A percentile compares a stretch with the other conserved stretches of the same genome.
Conservation (phyloP, 2,797 vertebrate species). For the Tympanoctomys barrerae region DNA sequence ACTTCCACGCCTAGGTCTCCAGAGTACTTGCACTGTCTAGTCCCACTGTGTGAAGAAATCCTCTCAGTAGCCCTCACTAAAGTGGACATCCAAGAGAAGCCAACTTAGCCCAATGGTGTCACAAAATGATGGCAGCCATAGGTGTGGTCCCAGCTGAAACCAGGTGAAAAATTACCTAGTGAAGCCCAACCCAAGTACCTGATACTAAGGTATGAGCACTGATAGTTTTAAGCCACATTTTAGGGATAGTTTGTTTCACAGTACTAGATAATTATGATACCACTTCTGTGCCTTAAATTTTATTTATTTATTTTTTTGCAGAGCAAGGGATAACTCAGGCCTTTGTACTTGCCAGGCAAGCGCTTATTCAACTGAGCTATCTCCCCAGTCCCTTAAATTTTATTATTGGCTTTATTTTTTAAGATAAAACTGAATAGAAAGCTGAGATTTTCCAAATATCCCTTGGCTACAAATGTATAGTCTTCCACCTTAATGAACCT, state of each 20-base stretch:
- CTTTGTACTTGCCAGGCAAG: too few species aligned
- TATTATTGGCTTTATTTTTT: not conserved
- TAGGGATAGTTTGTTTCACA: not conserved
- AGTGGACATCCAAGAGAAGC: not conserved
- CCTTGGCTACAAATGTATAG: not conserved
- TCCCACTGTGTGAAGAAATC: not conserved
- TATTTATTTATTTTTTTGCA: not conserved
- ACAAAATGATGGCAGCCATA: not conserved
- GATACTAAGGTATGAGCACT: not conserved
- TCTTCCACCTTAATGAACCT: not conserved
- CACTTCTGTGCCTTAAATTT: not conserved
- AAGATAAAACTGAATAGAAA: conserved; percentile 6
- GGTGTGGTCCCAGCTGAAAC: not conserved
- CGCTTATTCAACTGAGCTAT: too few species aligned
- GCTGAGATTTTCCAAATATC: not conserved
- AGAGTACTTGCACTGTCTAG: not conserved
- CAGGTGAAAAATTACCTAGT: conserved; percentile 17
- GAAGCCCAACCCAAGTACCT: conserved; percentile 1
- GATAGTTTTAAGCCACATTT: conserved; percentile 49
- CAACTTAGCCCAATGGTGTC: not conserved
- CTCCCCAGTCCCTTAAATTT: not conserved
- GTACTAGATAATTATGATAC: not conserved
- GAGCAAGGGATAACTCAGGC: too few species aligned
- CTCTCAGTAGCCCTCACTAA: not conserved
- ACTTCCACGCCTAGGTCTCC: not conserved